Evolutionary conservation across 2,888 invertebrate genomes (phyloP).

Genomic region (Pollenia labialis): DNA sequence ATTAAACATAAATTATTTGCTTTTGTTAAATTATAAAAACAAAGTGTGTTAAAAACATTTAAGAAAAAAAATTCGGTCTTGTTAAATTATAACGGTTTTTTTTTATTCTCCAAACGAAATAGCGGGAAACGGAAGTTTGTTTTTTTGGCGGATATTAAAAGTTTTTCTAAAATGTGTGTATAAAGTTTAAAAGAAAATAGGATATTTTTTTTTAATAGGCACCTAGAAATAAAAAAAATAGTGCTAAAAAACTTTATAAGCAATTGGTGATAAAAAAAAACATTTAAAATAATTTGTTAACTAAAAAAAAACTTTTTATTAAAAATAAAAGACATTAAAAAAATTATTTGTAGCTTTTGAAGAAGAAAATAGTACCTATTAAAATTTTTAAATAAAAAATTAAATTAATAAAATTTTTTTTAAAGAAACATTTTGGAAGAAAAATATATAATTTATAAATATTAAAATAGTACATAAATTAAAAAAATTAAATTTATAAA

Average conservation of each 20-base stretch:
- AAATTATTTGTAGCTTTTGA: no score
- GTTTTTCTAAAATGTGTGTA: slow-evolving; percentile 29
- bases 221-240: background rate
- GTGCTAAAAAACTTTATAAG: background rate
- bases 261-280: slow-evolving; percentile 5
- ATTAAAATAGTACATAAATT: no score
- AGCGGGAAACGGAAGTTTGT: slow-evolving; percentile 51
- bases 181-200: background rate
- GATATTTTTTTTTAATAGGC: background rate
- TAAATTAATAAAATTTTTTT: no score
- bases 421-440: no score
- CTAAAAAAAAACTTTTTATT: background rate
- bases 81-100: slow-evolving; percentile 21
- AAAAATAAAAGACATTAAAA: background rate
- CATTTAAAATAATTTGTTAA: background rate
- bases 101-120: background rate
- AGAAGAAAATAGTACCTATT: no score
- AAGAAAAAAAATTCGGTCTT: background rate
- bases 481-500: no score
- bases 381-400: no score
- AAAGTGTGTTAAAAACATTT: background rate
- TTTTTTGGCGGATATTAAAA: slow-evolving; percentile 14
- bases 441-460: no score
- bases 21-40: slow-evolving; percentile 6
- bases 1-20: slow-evolving; percentile 31